phyloP scores from a whole-genome alignment of 2,888 invertebrate genomes.

The Hemistola chrysoprasaria region DNA sequence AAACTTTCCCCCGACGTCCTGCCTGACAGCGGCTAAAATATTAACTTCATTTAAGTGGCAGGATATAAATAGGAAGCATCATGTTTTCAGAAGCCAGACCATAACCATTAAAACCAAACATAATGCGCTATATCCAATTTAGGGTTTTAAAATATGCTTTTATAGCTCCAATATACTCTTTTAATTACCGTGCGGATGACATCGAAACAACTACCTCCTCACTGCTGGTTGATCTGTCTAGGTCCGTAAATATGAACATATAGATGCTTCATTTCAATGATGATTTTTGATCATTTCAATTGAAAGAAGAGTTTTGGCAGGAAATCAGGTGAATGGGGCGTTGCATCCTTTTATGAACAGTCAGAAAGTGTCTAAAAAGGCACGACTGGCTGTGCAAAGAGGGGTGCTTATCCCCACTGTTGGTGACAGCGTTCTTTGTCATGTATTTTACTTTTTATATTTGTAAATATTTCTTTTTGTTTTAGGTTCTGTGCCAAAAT shows the following conservation, averaged over 20 bases:
- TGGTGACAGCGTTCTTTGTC: too few species aligned
- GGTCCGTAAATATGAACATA: conserved; percentile 13
- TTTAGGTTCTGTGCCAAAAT: too few species aligned
- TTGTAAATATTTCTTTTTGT: too few species aligned
- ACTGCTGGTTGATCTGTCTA: conserved; percentile 7
- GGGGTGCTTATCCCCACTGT: too few species aligned
- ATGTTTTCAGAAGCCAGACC: conserved; percentile 20
- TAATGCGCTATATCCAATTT: conserved; percentile 23
- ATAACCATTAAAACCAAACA: conserved; percentile 24
- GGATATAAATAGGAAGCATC: conserved; percentile 32
- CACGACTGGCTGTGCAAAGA: too few species aligned
- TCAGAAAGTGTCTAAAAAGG: too few species aligned
- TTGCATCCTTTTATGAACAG: too few species aligned
- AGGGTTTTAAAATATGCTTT: conserved; percentile 14
- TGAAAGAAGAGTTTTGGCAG: too few species aligned
- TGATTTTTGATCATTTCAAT: too few species aligned
- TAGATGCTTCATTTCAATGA: too few species aligned
- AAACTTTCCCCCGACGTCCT: conserved; percentile 49
- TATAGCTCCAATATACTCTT: conserved; percentile 19
- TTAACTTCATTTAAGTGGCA: conserved; percentile 40
- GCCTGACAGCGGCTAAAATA: conserved; percentile 38
- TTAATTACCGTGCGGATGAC: conserved; percentile 17
- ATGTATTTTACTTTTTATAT: too few species aligned
- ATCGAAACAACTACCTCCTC: conserved; percentile 15
- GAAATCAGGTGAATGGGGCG: too few species aligned